Base-by-base conservation (phyloP, 2,888 invertebrate species). In the Amphimallon solstitiale region DNA sequence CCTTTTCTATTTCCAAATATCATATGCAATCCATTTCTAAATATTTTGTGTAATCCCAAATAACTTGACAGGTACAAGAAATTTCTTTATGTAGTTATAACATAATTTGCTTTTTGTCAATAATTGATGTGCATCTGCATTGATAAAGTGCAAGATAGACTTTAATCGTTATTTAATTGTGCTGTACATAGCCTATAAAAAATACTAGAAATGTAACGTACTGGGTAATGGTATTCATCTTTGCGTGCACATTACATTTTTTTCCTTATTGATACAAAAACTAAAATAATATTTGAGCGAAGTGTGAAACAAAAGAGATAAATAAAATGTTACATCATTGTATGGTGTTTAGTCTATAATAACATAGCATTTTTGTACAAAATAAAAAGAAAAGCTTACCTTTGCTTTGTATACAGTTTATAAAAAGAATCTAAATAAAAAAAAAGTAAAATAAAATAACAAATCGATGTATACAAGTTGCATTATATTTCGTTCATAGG, bases 391-490 rank as follows among this genome's bases (percentile, higher is more conserved):
- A 37, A 66, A 66, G 66, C 52, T 66, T 61, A 48, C 51, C 34
- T 56, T 66, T 63, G 56, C 56, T 56, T 54, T 66, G 51, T 59
- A 23, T 63, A 63, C 45, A 43, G 43, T 64, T 66, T 56, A 52
- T 59, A 51, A 66, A 61, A 64, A 64, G 45, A 14, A 64, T 35
- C 19, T 49, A 17, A 64, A 52, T 68, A 66, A 49, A 65, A 68
- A 62, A 70, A 68, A 48, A 63, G 43, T 48, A 65, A 65, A 54
- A 54, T 70, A 52, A 54, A 40, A 43, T 43, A 46, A 61, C 15
- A 46, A 21, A 38, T 59, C 15, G 56, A 34, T 51, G 59, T 65
- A 65, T 65, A 65, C 59, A 65, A 59, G 19, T 49, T 60, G 65
- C 60, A 38, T 59, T 49, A 60, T 60, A 62, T 49, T 49, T 49